A percentile compares a stretch with the other conserved stretches of the same genome.
phyloP scores from a whole-genome alignment of 2,888 invertebrate species.

The Tetranychus truncatus region DNA sequence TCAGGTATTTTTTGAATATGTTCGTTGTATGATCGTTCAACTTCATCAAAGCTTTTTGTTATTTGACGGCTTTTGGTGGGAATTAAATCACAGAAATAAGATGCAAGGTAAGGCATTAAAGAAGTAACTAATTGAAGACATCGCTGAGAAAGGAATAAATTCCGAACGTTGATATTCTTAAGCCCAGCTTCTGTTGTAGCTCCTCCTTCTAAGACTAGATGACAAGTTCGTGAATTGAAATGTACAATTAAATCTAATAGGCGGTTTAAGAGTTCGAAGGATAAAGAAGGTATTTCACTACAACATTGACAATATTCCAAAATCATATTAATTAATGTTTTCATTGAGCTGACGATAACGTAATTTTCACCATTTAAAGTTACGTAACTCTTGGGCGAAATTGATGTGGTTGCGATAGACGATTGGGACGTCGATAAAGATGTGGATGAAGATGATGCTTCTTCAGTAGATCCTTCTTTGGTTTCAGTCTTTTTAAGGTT shows the following conservation, averaged over 20 bases:
- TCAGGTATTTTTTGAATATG: slow-evolving; percentile 80
- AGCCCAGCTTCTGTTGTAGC: slow-evolving; percentile 82
- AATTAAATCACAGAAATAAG: slow-evolving; percentile 33
- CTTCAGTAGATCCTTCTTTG: not conserved
- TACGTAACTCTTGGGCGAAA: slow-evolving; percentile 8
- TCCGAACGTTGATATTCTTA: slow-evolving; percentile 71
- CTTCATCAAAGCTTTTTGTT: slow-evolving; percentile 34
- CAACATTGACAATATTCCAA: slow-evolving; percentile 72
- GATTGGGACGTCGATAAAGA: not conserved
- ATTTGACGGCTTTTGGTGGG: slow-evolving; percentile 32
- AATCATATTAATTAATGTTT: slow-evolving; percentile 70
- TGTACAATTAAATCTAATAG: slow-evolving; percentile 64
- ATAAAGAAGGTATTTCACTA: slow-evolving; percentile 54
- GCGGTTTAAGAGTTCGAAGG: slow-evolving; percentile 59
- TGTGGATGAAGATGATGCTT: not conserved
- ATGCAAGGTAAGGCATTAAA: slow-evolving; percentile 38
- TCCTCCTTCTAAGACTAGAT: slow-evolving; percentile 85
- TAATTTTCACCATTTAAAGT: slow-evolving; percentile 19
- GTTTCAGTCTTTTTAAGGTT: not conserved
- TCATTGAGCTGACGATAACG: slow-evolving; percentile 43
- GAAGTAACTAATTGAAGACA: slow-evolving; percentile 39
- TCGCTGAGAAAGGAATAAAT: slow-evolving; percentile 37
- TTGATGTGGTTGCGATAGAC: not conserved
- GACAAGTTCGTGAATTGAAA: slow-evolving; percentile 47
- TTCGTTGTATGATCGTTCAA: slow-evolving; percentile 41